These are phyloP conservation scores for Hyphantria cunea DNA, from an alignment of 1,140 invertebrate genomes.

Conservation along the genomic window DNA sequence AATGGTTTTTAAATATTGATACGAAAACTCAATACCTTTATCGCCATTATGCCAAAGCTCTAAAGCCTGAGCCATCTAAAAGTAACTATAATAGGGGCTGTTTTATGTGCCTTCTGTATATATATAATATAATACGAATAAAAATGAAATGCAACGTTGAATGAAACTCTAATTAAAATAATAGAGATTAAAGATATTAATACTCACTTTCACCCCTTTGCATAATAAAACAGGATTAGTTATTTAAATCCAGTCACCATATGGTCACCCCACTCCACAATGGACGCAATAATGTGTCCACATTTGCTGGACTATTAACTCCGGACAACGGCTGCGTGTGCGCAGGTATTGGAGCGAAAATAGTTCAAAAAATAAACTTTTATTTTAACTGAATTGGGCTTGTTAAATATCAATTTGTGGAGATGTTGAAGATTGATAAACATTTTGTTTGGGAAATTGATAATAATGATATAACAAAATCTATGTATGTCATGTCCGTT, in stretches of 20 bases:
- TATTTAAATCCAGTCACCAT: background rate
- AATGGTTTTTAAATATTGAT: too few relatives aligned
- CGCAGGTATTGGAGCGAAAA: conserved; percentile 52
- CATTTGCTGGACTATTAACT: conserved; percentile 65
- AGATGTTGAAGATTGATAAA: conserved; percentile 3
- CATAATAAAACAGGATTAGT: too few relatives aligned
- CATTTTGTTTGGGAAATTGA: conserved; percentile 6
- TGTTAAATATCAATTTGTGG: conserved; percentile 26
- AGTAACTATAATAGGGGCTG: too few relatives aligned
- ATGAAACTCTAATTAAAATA: too few relatives aligned
- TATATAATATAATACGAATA: too few relatives aligned
- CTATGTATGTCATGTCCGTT: background rate
- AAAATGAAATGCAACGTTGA: too few relatives aligned
- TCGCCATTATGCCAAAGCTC: too few relatives aligned
- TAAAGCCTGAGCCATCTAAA: background rate
- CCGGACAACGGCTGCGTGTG: conserved; percentile 43
- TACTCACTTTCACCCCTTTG: too few relatives aligned
- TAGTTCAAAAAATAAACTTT: conserved; percentile 31
- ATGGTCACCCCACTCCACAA: conserved; percentile 45
- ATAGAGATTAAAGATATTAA: too few relatives aligned
- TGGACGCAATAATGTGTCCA: conserved; percentile 54
- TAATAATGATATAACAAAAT: conserved; percentile 8
- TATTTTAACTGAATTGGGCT: conserved; percentile 7
- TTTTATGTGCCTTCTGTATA: too few relatives aligned
- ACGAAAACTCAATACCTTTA: too few relatives aligned